Evolutionary conservation across 1,140 invertebrate species (phyloP).

Genomic region (Papilio polytes): DNA sequence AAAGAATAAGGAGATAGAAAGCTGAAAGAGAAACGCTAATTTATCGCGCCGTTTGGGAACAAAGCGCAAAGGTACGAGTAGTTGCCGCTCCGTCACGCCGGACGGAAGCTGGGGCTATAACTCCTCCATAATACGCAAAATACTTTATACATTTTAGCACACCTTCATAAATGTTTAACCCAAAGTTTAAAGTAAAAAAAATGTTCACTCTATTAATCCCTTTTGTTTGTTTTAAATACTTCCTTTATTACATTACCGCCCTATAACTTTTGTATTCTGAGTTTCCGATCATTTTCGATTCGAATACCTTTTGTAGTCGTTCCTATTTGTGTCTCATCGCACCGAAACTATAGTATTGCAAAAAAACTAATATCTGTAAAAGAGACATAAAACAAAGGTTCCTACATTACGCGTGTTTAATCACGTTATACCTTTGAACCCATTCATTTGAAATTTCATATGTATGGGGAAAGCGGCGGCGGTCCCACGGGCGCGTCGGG

Average conservation of each 20-base stretch:
- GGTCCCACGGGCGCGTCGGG: conserved; percentile 42
- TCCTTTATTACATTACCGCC: background rate
- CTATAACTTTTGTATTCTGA: background rate
- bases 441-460: conserved; percentile 61
- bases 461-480: conserved; percentile 48
- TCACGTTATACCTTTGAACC: conserved; percentile 58
- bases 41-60: conserved; percentile 36
- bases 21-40: conserved; percentile 39
- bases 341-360: conserved; percentile 5
- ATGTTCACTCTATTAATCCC: background rate
- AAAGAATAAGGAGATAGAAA: conserved; percentile 48
- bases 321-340: background rate
- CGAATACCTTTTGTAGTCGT: background rate
- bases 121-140: background rate
- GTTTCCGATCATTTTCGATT: background rate
- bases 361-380: conserved; percentile 43
- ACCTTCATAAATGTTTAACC: background rate
- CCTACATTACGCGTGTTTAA: conserved; percentile 50
- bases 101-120: background rate
- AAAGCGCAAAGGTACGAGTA: background rate
- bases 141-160: background rate
- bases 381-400: conserved; percentile 42
- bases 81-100: background rate
- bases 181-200: background rate
- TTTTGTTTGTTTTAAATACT: background rate